phyloP scores from a whole-genome alignment of 64 coral and sea anemone genomes.

The Stylophora pistillata region DNA sequence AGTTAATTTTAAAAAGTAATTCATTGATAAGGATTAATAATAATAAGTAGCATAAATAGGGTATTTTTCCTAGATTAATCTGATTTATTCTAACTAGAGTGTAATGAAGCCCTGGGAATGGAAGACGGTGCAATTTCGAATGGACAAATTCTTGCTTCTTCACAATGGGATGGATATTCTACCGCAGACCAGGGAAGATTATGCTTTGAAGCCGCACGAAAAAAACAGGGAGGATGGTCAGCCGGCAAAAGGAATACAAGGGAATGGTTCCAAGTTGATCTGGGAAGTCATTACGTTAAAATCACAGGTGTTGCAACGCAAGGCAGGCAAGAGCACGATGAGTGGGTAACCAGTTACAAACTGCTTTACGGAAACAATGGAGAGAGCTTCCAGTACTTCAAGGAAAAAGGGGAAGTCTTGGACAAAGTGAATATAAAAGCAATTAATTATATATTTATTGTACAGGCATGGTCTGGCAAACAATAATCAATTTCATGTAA shows the following conservation, averaged over 20 bases:
- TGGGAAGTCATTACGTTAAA: not conserved
- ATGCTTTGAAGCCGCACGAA: not conserved
- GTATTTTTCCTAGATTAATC: no score
- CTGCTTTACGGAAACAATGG: not conserved
- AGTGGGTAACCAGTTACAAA: not conserved
- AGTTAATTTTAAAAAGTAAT: no score
- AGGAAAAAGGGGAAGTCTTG: no score
- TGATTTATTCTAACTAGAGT: not conserved
- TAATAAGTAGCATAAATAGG: no score
- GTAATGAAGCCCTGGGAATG: not conserved
- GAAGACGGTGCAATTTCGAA: not conserved
- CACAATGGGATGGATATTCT: not conserved
- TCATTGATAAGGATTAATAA: no score
- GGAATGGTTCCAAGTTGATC: not conserved
- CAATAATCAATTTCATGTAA: no score
- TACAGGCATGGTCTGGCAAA: no score
- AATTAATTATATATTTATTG: no score
- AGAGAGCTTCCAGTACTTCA: not conserved
- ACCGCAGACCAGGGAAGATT: not conserved
- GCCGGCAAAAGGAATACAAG: not conserved
- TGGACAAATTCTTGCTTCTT: not conserved
- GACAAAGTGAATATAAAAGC: no score
- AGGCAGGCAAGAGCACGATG: not conserved
- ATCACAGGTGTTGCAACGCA: not conserved
- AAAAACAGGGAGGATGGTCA: not conserved